phyloP scores from a whole-genome alignment of 2,888 invertebrate species.

The Tridacna gigas region DNA sequence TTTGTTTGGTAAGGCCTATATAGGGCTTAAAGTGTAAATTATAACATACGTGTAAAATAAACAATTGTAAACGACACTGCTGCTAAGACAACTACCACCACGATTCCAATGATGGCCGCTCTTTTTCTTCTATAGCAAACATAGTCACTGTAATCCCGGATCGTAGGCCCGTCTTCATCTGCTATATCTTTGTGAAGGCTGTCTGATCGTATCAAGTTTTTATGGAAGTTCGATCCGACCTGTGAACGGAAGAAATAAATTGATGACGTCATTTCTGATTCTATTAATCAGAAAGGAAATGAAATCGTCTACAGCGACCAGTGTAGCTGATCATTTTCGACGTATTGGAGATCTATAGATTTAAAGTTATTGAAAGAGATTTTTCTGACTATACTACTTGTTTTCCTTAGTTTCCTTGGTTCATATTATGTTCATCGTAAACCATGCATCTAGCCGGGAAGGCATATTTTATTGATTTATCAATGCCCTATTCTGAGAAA shows the following conservation, averaged over 20 bases:
- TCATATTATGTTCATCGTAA: too few relatives aligned
- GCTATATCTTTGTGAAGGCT: background rate
- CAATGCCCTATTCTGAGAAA: too few relatives aligned
- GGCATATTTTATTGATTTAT: too few relatives aligned
- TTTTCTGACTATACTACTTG: too few relatives aligned
- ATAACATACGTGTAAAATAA: constrained; percentile 10
- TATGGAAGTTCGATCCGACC: constrained; percentile 7
- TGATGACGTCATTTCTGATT: background rate
- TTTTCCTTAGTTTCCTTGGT: too few relatives aligned
- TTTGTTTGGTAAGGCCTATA: background rate
- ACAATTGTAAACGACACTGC: constrained; percentile 1
- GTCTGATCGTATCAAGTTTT: background rate
- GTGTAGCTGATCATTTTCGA: too few relatives aligned
- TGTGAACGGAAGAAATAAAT: background rate
- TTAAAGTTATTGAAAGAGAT: too few relatives aligned
- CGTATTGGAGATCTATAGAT: too few relatives aligned
- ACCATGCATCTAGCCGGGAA: too few relatives aligned
- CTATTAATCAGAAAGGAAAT: too few relatives aligned
- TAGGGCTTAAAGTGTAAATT: background rate
- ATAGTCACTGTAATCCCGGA: constrained; percentile 20
- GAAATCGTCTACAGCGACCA: too few relatives aligned
- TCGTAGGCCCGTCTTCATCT: constrained; percentile 3
- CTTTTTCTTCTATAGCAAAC: constrained; percentile 7
- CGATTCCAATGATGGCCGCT: background rate
- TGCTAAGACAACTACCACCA: constrained; percentile 1